Conservation (phyloP, 1,140 invertebrate species). For the Eurytemora carolleeae region DNA sequence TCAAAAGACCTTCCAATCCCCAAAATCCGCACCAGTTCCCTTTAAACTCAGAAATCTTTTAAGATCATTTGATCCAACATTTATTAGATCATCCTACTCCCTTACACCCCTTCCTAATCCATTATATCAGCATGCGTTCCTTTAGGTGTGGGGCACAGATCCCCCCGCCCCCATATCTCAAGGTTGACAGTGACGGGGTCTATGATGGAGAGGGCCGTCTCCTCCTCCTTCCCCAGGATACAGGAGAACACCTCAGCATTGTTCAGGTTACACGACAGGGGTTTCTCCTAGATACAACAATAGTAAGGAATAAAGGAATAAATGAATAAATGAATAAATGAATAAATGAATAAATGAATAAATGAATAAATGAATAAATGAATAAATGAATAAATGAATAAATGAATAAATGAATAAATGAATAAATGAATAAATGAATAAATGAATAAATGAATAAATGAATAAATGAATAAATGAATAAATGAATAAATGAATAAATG, state of each 20-base stretch:
- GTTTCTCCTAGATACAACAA: conserved; percentile 45
- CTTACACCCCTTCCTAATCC: conserved; percentile 12
- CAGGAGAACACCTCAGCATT: conserved; percentile 85
- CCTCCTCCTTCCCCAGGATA: conserved; percentile 69
- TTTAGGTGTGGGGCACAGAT: conserved; percentile 19
- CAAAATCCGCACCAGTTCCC: too few species aligned
- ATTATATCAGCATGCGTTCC: conserved; percentile 28
- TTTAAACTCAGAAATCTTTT: conserved; percentile 24
- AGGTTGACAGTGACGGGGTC: conserved; percentile 68
- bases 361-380: neutral
- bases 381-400: too few species aligned
- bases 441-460: too few species aligned
- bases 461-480: too few species aligned
- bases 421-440: too few species aligned
- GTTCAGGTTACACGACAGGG: conserved; percentile 64
- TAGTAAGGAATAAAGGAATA: conserved; percentile 53
- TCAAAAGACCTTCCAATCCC: too few species aligned
- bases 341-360: conserved; percentile 15
- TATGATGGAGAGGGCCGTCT: conserved; percentile 85
- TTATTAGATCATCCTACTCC: too few species aligned
- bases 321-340: too few species aligned
- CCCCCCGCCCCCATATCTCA: conserved; percentile 29
- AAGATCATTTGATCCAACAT: conserved; percentile 16
- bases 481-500: too few species aligned
- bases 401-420: too few species aligned